Evolutionary conservation across 1,140 invertebrate genomes (phyloP), one percentile per base, ranked within the genome.

Genomic region (Drosophila busckii): DNA sequence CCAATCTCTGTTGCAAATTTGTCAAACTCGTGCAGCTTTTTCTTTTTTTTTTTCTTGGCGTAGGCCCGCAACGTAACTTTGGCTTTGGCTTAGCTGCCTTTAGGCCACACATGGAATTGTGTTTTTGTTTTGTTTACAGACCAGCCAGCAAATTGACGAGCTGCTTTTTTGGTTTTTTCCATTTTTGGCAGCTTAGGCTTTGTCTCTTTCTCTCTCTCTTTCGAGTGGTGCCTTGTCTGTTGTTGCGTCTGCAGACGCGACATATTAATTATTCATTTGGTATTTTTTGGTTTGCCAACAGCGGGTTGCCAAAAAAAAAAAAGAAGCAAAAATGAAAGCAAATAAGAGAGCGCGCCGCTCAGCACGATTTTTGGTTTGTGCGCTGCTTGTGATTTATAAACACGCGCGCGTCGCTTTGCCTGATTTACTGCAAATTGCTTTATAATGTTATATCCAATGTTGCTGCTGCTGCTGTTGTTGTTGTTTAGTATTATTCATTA

Each of bases 191-290:
- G 44, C 35, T n/a, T n/a, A n/a, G n/a, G n/a, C n/a, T n/a, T n/a
- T n/a, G n/a, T n/a, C n/a, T n/a, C n/a, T n/a, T n/a, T n/a, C 35
- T 8, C 25, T 31, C 7, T 25, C 42, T 55, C 29, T 32, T 41
- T 32, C 44, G 40, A 68, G 50, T 53, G 60, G 56, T 40, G 54
- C 31, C 42, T 42, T 45, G 20, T 55, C 44, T 46, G 9, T 41
- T 40, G 37, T 16, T 3, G 42, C 48, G 61, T 73, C 64, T 64
- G 58, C 58, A 71, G 75, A 69, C 75, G 75, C 76, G 75, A 82
- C 75, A 75, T 82, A 82, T 82, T 82, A 82, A 82, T 82, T 82
- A 82, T 82, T 82, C 75, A 82, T 82, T 82, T 82, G 56, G 75
- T 82, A n/a, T n/a, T 75, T 82, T 68, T 66, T 82, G 64, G 54